These are phyloP conservation scores for Antedon mediterranea DNA, from an alignment of 53 echinoderm and acorn worm genomes.

Conservation along the genomic window DNA sequence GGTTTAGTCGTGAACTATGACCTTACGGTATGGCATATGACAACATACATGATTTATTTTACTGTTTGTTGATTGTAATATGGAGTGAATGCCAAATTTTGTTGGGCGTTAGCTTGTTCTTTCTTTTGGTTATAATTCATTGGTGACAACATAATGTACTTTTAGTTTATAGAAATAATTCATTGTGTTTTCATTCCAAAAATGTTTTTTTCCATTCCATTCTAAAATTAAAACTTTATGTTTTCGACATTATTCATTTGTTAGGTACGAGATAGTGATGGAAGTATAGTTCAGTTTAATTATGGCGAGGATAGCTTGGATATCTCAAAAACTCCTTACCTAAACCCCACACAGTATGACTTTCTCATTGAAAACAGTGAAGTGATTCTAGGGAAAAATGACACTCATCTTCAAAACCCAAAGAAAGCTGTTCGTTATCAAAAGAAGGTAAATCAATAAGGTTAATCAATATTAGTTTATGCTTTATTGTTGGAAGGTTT, in stretches of 20 bases:
- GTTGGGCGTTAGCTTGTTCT: too few species aligned
- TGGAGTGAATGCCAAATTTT: too few species aligned
- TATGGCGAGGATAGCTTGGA: slow-evolving; percentile 91
- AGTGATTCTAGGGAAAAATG: slow-evolving; percentile 1
- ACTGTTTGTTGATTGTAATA: too few species aligned
- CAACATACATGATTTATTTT: not conserved
- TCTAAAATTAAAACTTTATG: too few species aligned
- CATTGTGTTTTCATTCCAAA: too few species aligned
- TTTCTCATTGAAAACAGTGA: slow-evolving; percentile 66
- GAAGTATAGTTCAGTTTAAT: slow-evolving; percentile 75
- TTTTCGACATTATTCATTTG: not conserved
- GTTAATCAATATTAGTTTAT: too few species aligned
- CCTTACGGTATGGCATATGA: slow-evolving; percentile 46
- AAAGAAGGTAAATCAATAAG: slow-evolving; percentile 1
- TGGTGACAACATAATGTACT: too few species aligned
- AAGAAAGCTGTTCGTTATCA: not conserved
- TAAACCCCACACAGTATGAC: slow-evolving; percentile 40
- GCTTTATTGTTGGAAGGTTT: too few species aligned
- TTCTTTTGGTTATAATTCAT: too few species aligned
- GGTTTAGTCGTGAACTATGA: slow-evolving; percentile 91
- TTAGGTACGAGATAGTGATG: slow-evolving; percentile 84
- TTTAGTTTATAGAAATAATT: too few species aligned
- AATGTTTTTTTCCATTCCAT: too few species aligned
- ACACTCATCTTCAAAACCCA: not conserved
- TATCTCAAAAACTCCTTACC: slow-evolving; percentile 80